Percentiles rank a stretch among this genome's conserved stretches.
Conservation (phyloP, 2,113 vertebrate species). For the Podarcis cretensis region DNA sequence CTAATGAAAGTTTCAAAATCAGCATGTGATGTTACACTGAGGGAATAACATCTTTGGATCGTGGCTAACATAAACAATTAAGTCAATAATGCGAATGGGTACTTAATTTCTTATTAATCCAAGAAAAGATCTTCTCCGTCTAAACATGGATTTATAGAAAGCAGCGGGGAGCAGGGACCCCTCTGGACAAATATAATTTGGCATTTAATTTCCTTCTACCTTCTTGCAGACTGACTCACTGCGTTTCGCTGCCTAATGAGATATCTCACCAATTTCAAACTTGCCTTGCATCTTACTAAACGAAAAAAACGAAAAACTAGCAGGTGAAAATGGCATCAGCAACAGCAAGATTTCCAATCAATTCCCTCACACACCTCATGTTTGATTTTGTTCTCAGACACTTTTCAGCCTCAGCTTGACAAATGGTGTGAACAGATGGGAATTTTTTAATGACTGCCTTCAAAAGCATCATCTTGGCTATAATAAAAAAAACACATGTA, state of each 20-base stretch:
- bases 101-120: neutral
- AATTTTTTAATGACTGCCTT: constrained; percentile 40
- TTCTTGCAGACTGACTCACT: constrained; percentile 10
- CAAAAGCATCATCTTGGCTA: constrained; percentile 21
- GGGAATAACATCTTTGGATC: neutral
- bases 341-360: constrained; percentile 8
- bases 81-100: neutral
- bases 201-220: constrained; percentile 31
- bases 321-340: neutral
- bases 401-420: constrained; percentile 25
- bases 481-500: constrained; percentile 37
- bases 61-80: neutral
- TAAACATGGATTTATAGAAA: constrained; percentile 7
- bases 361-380: neutral
- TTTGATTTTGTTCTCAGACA: constrained; percentile 31
- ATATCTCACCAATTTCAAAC: constrained; percentile 18
- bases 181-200: constrained; percentile 20
- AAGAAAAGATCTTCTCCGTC: constrained; percentile 5
- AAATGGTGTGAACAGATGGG: constrained; percentile 14
- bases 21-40: neutral
- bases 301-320: neutral
- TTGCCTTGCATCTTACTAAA: neutral
- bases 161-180: neutral
- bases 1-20: neutral
- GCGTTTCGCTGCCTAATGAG: constrained; percentile 7